Evolutionary conservation across 2,888 invertebrate genomes (phyloP), one percentile per base, ranked within the genome.

Genomic region (Thereva unica): DNA sequence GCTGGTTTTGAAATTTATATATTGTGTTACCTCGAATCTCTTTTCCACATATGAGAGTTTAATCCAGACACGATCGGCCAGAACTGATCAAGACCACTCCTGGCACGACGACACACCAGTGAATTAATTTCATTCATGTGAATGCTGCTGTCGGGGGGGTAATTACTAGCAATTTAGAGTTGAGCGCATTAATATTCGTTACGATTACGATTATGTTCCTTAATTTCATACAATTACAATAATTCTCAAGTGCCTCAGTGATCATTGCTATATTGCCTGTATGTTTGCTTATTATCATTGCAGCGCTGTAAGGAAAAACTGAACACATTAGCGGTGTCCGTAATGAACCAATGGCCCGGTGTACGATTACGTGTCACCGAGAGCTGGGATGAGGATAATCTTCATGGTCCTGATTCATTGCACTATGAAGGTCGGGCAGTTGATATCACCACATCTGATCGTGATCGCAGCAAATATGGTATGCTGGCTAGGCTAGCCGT

Each of bases 271-370:
- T 53, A 64, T 64, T 64, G 23, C 53, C 41, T 50, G 23, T n/a
- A n/a, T n/a, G n/a, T 63, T 50, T 63, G 41, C 41, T 55, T 64
- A 45, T 64, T 64, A 64, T 38, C 54, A 54, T 90, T 89, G 59
- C 88, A 97, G 97, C 87, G 96, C 79, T 95, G 96, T 83, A 95
- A 93, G 81, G 97, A 97, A 83, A 95, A 93, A 82, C 83, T 97
- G 75, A 94, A 96, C 83, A 93, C 93, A 67, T 83, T 97, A 77
- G 95, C 97, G 66, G 93, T 96, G 78, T 92, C 93, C 75, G 97
- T 97, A 81, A 95, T 96, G 94, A 97, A 97, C 84, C 93, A 94
- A 81, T 97, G 97, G 97, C 96, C 96, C 0, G 93, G 95, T n/a
- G 90, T 96, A 70, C 87, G 89, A 74, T 85, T 97, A 74, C 85